Conservation (phyloP, 2,888 invertebrate genomes). For the Bimastos eiseni region DNA sequence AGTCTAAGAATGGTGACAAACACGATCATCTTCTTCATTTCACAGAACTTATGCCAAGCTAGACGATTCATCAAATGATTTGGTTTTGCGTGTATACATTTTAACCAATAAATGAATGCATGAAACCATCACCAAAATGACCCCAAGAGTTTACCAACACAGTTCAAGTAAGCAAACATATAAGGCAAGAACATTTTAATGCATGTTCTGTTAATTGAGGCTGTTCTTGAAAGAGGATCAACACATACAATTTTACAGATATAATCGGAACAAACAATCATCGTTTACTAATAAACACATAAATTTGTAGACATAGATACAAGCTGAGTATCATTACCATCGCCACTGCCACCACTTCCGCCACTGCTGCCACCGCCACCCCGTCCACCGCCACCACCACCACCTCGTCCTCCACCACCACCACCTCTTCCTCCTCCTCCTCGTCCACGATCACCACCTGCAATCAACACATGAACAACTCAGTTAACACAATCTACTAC, state of each 20-base stretch:
- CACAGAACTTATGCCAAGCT: neutral
- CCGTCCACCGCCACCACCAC: constrained; percentile 40
- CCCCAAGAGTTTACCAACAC: neutral
- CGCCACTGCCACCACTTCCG: constrained; percentile 49
- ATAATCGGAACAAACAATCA: neutral
- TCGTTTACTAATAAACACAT: constrained; percentile 57
- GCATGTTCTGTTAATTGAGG: too few species aligned
- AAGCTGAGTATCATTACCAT: constrained; percentile 65
- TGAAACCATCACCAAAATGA: neutral
- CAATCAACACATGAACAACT: neutral
- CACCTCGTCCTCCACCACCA: constrained; percentile 59
- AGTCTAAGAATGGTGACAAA: too few species aligned
- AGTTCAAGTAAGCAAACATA: neutral
- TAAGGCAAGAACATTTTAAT: neutral
- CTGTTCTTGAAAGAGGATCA: too few species aligned
- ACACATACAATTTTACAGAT: neutral
- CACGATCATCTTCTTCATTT: neutral
- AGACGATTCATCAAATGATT: neutral
- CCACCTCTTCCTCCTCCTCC: constrained; percentile 65
- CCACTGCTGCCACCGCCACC: constrained; percentile 44
- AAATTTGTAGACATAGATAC: constrained; percentile 59
- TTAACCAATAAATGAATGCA: neutral
- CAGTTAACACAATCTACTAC: constrained; percentile 15
- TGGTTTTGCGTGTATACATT: neutral
- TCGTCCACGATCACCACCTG: constrained; percentile 57